phyloP scores from a whole-genome alignment of 1,140 invertebrate genomes.

The Antheraea pernyi region DNA sequence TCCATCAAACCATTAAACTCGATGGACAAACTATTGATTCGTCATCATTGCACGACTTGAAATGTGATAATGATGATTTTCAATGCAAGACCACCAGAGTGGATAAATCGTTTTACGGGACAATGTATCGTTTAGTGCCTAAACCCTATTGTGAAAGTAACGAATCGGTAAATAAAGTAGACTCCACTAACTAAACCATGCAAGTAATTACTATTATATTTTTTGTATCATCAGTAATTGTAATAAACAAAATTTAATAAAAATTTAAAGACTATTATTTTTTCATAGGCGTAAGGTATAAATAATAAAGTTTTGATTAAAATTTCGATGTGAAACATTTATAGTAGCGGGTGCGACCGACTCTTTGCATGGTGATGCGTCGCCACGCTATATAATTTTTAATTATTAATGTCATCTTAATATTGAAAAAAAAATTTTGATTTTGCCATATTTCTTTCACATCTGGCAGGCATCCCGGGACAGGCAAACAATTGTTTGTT shows the following conservation, averaged over 20 bases:
- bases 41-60: slow-evolving; percentile 57
- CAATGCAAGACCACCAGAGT: slow-evolving; percentile 24
- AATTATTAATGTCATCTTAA: no score
- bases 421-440: no score
- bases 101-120: slow-evolving; percentile 36
- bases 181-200: slow-evolving; percentile 1
- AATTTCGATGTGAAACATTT: no score
- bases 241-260: background rate
- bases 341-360: no score
- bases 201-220: background rate
- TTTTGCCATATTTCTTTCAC: no score
- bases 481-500: no score
- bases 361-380: no score
- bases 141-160: slow-evolving; percentile 33
- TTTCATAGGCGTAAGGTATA: background rate
- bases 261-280: background rate
- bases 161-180: slow-evolving; percentile 47
- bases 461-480: no score
- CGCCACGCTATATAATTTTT: no score
- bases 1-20: slow-evolving; percentile 52
- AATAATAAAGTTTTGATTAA: background rate
- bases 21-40: slow-evolving; percentile 49
- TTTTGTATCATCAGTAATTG: background rate
- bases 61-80: slow-evolving; percentile 23
- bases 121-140: slow-evolving; percentile 56